Base-by-base conservation (phyloP, 2,888 invertebrate species). In the Azorinus chamasolen region DNA sequence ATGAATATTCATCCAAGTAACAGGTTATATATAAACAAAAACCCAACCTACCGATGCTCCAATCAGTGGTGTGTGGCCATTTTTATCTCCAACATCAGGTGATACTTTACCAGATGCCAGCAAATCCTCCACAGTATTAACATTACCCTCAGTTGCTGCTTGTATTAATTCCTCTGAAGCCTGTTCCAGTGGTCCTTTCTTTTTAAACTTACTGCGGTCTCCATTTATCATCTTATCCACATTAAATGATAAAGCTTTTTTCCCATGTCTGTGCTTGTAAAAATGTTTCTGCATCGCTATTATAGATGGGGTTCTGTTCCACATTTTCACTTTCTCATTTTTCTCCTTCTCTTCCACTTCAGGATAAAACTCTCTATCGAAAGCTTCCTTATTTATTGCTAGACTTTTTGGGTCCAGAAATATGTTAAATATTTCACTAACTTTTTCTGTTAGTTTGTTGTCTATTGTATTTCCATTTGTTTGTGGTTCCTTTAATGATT, bases 41-140 rank as follows among this genome's bases (percentile, higher is more conserved):
- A 45, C 6, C 20, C 45, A 20, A 86, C 90, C 88, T 82, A 92
- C 92, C 10, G 91, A 83, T 22, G 92, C 92, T 39, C 86, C 91
- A 54, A 92, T 87, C 12, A 93, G 82, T 3, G 92, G 88, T 5
- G 92, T 91, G 68, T 90, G 88, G 1, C 93, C 93, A 45, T 85
- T 73, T 41, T 72, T 83, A 68, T 93, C 93, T 14, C 90, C 84
- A 3, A 93, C 93, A 83, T 92, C 91, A 25, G 91, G 88, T 53
- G 89, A 87, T 18, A 92, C 90, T 14, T 83, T 83, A 16, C 87
- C 89, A 18, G 81, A 81, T 20, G 88, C 82, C 59, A 93, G 62
- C 41, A 92, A 73, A 58, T 87, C 85, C 58, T 88, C 88, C 25
- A 92, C 91, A 32, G 69, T 73, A 22, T 84, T 82, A 0, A 79